Evolutionary conservation across 2,113 vertebrate species (phyloP), one percentile per base, ranked within the genome.

Genomic region (Sinocyclocheilus anshuiensis): DNA sequence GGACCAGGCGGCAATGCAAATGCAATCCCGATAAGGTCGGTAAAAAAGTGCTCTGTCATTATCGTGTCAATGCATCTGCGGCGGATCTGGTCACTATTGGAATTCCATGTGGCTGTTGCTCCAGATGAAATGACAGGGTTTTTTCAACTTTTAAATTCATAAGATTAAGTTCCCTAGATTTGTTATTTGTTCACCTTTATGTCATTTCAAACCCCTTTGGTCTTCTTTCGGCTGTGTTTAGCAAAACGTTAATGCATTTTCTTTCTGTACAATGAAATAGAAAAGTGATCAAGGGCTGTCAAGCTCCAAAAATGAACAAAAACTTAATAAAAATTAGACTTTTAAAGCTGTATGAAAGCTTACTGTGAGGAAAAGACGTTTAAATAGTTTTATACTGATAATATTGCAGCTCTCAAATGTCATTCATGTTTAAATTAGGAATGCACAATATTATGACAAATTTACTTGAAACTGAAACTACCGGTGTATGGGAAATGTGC

Each of bases 41-140:
- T 85, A 55, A 83, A 87, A 88, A 71, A n/a, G 57, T 72, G 77
- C 77, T 81, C 86, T 87, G 89, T 91, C 80, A 85, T 86, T 57
- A 78, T 48, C 6, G 13, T 84, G 83, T 87, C 77, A 85, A 36
- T 87, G 75, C 39, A 2, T 57, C 26, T 83, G 39, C 33, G 13
- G 18, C 9, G 3, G 42, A 20, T 36, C 13, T 13, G 71, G 26
- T 87, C 72, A 67, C 7, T 72, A 15, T 69, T 83, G 57, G 42
- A 75, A 76, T 86, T 86, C 39, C 33, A 55, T 67, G 22, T 80
- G 65, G 61, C n/a, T 24, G 81, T 74, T 50, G 6, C 26, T 59
- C n/a, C 65, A 48, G 10, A 55, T 72, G 9, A 59, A 55, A 76
- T 36, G 53, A 53, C 5, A 20, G 4, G 20, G 3, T 45, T 81